A percentile compares a stretch with the other conserved stretches of the same genome.
Conservation (phyloP, 2,888 invertebrate genomes). For the Hyposoter didymator region DNA sequence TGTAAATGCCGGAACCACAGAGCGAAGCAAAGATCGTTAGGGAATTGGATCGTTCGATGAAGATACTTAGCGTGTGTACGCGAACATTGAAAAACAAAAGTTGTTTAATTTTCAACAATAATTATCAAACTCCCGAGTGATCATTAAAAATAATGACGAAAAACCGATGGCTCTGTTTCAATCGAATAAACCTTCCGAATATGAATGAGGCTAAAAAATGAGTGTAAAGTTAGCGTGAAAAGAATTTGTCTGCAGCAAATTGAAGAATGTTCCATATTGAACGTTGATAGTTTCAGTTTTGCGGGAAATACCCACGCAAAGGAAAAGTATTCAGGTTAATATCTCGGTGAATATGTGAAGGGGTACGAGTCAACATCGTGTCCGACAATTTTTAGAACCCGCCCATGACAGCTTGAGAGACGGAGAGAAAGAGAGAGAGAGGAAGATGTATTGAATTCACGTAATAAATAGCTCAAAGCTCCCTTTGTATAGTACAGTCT, state of each 20-base stretch:
- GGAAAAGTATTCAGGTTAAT: neutral
- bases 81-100: neutral
- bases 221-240: neutral
- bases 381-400: constrained; percentile 6
- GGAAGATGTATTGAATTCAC: neutral
- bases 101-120: neutral
- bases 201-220: neutral
- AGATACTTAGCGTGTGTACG: constrained; percentile 1
- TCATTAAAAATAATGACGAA: neutral
- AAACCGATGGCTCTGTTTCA: neutral
- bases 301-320: neutral
- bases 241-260: neutral
- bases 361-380: constrained; percentile 41
- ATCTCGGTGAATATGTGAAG: neutral
- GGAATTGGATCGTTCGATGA: constrained; percentile 9
- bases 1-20: constrained; percentile 30
- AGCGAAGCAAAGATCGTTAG: neutral
- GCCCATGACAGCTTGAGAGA: neutral
- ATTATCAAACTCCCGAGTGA: neutral
- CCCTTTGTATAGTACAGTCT: constrained; percentile 14
- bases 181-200: neutral
- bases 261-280: neutral
- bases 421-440: constrained; percentile 17
- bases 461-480: constrained; percentile 31
- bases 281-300: neutral